Base-by-base conservation (phyloP, 1,140 invertebrate species). In the Drosophila subpulchrella region DNA sequence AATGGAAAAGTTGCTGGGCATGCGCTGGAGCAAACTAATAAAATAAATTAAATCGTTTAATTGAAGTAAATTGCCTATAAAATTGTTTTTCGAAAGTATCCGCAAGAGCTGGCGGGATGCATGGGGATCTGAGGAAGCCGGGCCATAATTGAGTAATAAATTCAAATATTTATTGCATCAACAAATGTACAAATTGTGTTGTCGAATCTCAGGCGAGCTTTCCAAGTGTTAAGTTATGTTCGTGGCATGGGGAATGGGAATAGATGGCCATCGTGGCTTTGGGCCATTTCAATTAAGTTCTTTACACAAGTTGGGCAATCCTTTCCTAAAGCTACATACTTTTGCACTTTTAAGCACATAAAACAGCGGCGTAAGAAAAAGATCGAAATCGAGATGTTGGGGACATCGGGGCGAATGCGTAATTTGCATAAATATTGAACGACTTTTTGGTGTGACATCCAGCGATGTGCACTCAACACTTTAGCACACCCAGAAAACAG, bases 21-120 rank as follows among this genome's bases (percentile, higher is more conserved):
- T 76, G 71, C 53, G 57, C 67, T 42, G 42, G 13, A 27, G 27
- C 55, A 73, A 83, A 79, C 86, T 76, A 86, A 83, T 83, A 74
- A 83, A 82, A 86, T 88, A 88, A 82, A 88, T 86, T 78, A 67
- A 86, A 83, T 72, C 72, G 73, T 77, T 86, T 86, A 86, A 86
- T 86, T 86, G 79, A 88, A 88, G 79, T 75, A 61, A 73, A 81
- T 81, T 77, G 78, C 74, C 72, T 77, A 77, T 71, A 73, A 78
- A 81, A 81, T 81, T 73, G 78, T 61, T 77, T 77, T 81, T 81
- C 56, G 47, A 81, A 81, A 76, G 68, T 61, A 42, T 41, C 53
- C 61, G 6, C 12, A 51, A 38, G 55, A 50, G 42, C 36, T 38
- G 42, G 20, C 17, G 15, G 30, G 13, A 36, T n/a, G 27, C 24